phyloP scores from a whole-genome alignment of 2,113 vertebrate species.

The Clarias gariepinus region DNA sequence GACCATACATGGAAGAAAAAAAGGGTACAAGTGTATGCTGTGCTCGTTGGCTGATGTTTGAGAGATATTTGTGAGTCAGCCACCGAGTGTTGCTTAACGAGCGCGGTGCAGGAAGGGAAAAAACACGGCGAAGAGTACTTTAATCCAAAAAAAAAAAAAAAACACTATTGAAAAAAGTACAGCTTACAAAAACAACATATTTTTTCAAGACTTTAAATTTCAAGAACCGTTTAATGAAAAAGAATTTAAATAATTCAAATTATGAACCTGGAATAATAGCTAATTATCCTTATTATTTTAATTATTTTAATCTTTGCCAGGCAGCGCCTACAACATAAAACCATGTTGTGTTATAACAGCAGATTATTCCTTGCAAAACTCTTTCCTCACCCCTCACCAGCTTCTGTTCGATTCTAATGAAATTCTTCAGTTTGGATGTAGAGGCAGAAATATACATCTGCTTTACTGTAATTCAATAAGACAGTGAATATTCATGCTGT shows the following conservation, averaged over 20 bases:
- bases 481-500: constrained; percentile 24
- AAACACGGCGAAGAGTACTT: not conserved
- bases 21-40: not conserved
- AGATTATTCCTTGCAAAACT: not conserved
- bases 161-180: not conserved
- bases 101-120: not conserved
- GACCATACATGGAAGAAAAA: not conserved
- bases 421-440: not conserved
- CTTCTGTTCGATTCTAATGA: not conserved
- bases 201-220: not conserved
- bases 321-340: not conserved
- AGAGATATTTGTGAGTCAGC: not conserved
- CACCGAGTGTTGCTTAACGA: not conserved
- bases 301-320: not conserved
- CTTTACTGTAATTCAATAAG: constrained; percentile 11
- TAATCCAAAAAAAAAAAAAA: not conserved
- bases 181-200: not conserved
- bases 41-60: not conserved
- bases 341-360: not conserved
- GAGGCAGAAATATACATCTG: constrained; percentile 3
- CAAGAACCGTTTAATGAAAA: not conserved
- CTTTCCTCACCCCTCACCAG: not conserved
- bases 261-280: not conserved
- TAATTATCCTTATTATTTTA: not conserved
- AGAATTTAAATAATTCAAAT: not conserved